Base-by-base conservation (phyloP, 2,797 vertebrate genomes). In the Myotis findleyi region DNA sequence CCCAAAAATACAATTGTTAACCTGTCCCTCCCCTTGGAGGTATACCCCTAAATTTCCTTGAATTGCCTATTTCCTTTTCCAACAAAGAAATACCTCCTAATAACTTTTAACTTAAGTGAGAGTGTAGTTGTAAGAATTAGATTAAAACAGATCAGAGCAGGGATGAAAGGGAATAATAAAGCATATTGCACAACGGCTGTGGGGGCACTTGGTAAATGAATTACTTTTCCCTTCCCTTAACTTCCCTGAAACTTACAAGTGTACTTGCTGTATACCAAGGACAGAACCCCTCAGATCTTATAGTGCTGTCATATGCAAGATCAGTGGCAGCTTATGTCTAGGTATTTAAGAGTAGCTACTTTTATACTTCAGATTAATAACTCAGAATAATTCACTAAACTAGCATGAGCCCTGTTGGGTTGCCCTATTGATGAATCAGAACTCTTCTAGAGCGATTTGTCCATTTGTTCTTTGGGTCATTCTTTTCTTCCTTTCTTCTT, bases 321-420 rank as follows among this genome's bases (percentile, higher is more conserved):
- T 87, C 59, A 80, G 49, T 62, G 23, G 12, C 49, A 59, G 69
- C 21, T 18, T 27, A 81, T 73, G 38, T 75, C 86, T 82, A 93
- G 18, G 5, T 84, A 5, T 91, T 76, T 88, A 89, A 72, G 44
- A 95, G 47, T 77, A 64, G 30, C 51, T 93, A 44, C 49, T 83
- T 88, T 93, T 76, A 82, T 64, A 62, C 21, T 55, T 95, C 23
- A 83, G 55, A 77, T 82, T 44, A 95, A 71, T 89, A 7, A 11
- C 23, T 89, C 80, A 93, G 59, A 94, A 55, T 87, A 62, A 87
- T 59, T 89, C 10, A 49, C 72, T 92, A 80, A 91, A 87, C 71
- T 76, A 30, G 18, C 12, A n/a, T 44, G 9, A 55, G 21, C 16
- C 16, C 33, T 64, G 20, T 33, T 47, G 57, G 57, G 16, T 49